Conservation (phyloP, 2,797 vertebrate species). For the Lophura swinhoii region DNA sequence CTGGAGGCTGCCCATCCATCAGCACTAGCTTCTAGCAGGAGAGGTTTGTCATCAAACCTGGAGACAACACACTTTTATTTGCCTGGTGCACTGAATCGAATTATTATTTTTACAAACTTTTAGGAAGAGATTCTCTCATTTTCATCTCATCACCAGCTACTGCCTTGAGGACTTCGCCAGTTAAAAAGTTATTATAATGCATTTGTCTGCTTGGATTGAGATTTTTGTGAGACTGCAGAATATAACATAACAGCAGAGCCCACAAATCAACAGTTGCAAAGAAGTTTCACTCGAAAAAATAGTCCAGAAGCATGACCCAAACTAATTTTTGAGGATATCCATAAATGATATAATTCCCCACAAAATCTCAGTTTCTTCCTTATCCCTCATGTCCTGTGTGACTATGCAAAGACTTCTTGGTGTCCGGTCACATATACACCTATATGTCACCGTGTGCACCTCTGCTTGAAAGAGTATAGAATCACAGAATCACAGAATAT, state of each 20-base stretch:
- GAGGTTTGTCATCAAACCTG: not conserved
- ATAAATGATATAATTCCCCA: not conserved
- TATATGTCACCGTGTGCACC: not conserved
- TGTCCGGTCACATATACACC: not conserved
- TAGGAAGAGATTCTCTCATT: not conserved
- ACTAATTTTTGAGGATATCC: not conserved
- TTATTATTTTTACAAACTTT: not conserved
- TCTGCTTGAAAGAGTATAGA: not conserved
- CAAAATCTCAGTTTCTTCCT: not conserved
- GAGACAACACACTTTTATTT: not conserved
- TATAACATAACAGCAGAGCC: not conserved
- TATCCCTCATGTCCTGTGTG: not conserved
- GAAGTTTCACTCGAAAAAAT: not conserved
- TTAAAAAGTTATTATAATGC: not conserved
- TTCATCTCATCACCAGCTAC: not conserved
- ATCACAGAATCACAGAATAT: too few species aligned
- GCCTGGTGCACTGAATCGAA: not conserved
- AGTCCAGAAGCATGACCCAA: fast-evolving
- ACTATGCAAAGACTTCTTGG: not conserved
- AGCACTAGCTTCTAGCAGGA: not conserved
- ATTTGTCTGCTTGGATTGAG: not conserved
- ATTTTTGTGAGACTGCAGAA: not conserved
- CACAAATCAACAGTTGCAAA: not conserved
- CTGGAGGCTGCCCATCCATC: not conserved
- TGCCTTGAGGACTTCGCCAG: not conserved